phyloP scores from a whole-genome alignment of 2,888 invertebrate species.

The Chaitophorus viminalis region DNA sequence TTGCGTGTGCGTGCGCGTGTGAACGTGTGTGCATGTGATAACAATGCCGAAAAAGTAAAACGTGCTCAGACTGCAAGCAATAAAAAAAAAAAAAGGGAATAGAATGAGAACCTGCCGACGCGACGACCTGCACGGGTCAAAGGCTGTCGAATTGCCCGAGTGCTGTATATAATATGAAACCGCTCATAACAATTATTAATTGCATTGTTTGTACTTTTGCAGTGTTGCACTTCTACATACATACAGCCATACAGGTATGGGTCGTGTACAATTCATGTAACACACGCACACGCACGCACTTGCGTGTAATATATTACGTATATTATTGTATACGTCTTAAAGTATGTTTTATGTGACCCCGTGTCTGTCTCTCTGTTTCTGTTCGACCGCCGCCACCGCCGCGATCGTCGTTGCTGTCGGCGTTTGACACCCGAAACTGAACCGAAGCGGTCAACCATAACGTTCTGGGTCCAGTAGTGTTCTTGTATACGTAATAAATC shows the following conservation, averaged over 20 bases:
- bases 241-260: too few relatives aligned
- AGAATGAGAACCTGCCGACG: constrained; percentile 48
- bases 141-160: constrained; percentile 56
- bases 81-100: constrained; percentile 48
- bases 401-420: not conserved
- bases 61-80: constrained; percentile 59
- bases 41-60: constrained; percentile 58
- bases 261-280: not conserved
- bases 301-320: not conserved
- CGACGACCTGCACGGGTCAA: constrained; percentile 52
- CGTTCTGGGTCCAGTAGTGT: constrained; percentile 32
- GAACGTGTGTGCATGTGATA: constrained; percentile 38
- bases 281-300: not conserved
- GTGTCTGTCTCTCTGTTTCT: constrained; percentile 7
- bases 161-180: constrained; percentile 19
- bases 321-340: not conserved
- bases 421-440: constrained; percentile 60
- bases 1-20: not conserved
- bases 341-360: constrained; percentile 24
- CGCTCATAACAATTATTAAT: constrained; percentile 60
- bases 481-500: not conserved
- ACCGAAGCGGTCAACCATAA: constrained; percentile 48
- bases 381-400: not conserved
- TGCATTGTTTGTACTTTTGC: constrained; percentile 55
- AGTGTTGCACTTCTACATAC: not conserved